A percentile compares a stretch with the other conserved stretches of the same genome.
These are phyloP conservation scores for Tipula lateralis DNA, from an alignment of 2,888 invertebrate genomes.

Conservation along the genomic window DNA sequence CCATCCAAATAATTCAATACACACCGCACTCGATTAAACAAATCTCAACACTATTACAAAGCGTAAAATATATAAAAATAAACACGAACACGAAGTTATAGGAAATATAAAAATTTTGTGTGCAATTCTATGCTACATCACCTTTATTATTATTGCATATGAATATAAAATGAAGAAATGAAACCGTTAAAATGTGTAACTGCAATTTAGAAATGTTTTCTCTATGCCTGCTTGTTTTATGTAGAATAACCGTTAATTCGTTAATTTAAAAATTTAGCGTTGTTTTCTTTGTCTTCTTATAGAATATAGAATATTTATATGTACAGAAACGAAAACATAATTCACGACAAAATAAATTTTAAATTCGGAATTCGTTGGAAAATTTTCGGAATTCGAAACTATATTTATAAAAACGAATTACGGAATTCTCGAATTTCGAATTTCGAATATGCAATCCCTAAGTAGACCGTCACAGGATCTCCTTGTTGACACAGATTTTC, in stretches of 20 bases:
- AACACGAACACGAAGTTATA: slow-evolving; percentile 28
- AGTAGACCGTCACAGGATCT: no score
- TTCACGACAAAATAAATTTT: slow-evolving; percentile 4
- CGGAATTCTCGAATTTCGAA: no score
- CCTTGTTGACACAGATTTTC: no score
- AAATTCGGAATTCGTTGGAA: slow-evolving; percentile 27
- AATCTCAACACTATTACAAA: slow-evolving; percentile 25
- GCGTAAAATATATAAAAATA: slow-evolving; percentile 25
- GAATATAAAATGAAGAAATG: slow-evolving; percentile 24
- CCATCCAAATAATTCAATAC: slow-evolving; percentile 14
- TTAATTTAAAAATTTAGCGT: slow-evolving; percentile 24
- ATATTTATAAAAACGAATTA: no score
- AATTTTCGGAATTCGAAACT: slow-evolving; percentile 28
- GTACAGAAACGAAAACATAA: no score
- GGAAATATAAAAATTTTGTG: slow-evolving; percentile 27
- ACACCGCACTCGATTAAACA: slow-evolving; percentile 26
- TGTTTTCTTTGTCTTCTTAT: background rate
- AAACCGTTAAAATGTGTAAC: slow-evolving; percentile 21
- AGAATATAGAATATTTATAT: slow-evolving; percentile 28
- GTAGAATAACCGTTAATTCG: slow-evolving; percentile 21
- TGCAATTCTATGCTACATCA: slow-evolving; percentile 19
- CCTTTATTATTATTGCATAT: slow-evolving; percentile 13
- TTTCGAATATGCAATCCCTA: no score
- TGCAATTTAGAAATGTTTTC: slow-evolving; percentile 27
- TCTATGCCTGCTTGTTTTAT: slow-evolving; percentile 24